A percentile compares a stretch with the other conserved stretches of the same genome.
phyloP scores from a whole-genome alignment of 2,113 vertebrate genomes.

The Phoenicopterus ruber region DNA sequence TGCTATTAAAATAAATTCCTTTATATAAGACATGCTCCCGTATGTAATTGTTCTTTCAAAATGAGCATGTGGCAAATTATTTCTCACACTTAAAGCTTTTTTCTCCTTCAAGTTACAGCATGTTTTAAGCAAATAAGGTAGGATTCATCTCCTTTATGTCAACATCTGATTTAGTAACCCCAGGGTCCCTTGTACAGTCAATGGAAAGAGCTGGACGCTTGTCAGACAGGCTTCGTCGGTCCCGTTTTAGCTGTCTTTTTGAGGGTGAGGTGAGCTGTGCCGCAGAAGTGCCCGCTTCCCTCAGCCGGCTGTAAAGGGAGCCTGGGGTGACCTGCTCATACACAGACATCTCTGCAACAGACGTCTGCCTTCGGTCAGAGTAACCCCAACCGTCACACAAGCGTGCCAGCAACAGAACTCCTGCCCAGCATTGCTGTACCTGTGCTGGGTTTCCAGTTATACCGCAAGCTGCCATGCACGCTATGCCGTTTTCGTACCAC shows the following conservation, averaged over 20 bases:
- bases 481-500: background rate
- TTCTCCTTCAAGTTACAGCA: background rate
- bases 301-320: background rate
- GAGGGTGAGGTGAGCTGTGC: background rate
- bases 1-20: conserved; percentile 13
- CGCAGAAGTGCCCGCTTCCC: background rate
- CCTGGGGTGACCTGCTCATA: background rate
- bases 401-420: background rate
- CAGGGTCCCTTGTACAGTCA: background rate
- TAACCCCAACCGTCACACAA: background rate
- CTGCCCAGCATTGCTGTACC: background rate
- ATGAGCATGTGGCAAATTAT: background rate
- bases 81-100: background rate
- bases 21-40: background rate
- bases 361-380: fast-evolving
- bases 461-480: background rate
- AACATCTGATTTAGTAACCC: background rate
- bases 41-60: conserved; percentile 27
- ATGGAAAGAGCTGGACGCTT: background rate
- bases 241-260: background rate
- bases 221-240: background rate
- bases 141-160: background rate
- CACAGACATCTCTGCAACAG: background rate
- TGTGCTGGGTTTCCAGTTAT: background rate
- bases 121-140: background rate